phyloP scores from a whole-genome alignment of 2,797 vertebrate genomes.

The Aeoliscus strigatus region DNA sequence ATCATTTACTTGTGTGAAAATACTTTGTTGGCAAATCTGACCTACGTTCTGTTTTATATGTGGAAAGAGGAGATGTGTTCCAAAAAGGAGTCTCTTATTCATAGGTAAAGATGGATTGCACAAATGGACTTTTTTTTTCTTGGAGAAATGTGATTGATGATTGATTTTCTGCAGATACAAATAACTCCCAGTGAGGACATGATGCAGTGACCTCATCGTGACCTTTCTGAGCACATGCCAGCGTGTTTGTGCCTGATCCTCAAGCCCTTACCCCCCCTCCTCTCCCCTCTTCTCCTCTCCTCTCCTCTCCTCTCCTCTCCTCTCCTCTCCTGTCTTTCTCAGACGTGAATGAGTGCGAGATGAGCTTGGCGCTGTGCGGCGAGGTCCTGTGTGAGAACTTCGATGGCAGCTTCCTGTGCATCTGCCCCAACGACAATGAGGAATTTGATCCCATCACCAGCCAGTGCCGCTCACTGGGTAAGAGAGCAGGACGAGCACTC shows the following conservation, averaged over 20 bases:
- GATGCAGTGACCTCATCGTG: slow-evolving; percentile 6
- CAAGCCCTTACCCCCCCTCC: no score
- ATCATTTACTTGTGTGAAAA: no score
- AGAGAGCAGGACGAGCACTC: slow-evolving; percentile 53
- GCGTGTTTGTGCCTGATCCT: slow-evolving; percentile 27
- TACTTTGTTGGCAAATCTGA: not conserved
- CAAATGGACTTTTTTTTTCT: not conserved
- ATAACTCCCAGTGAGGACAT: not conserved
- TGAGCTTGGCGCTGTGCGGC: slow-evolving; percentile 71
- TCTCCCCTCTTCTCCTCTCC: no score
- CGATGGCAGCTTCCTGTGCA: slow-evolving; percentile 81
- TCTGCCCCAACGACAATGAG: slow-evolving; percentile 77
- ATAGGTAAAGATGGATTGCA: not conserved
- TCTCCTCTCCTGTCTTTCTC: slow-evolving; percentile 42
- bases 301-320: slow-evolving; percentile 19
- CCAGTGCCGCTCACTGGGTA: slow-evolving; percentile 74
- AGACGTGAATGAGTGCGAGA: slow-evolving; percentile 79
- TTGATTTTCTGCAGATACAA: not conserved
- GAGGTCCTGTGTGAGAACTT: slow-evolving; percentile 77
- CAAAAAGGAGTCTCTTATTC: not conserved
- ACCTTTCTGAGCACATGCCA: slow-evolving; percentile 15
- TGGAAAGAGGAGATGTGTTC: not conserved
- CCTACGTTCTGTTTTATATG: not conserved
- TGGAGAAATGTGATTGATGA: not conserved
- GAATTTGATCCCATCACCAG: slow-evolving; percentile 76